Conservation (phyloP, 2,888 invertebrate species). For the Polia nebulosa region DNA sequence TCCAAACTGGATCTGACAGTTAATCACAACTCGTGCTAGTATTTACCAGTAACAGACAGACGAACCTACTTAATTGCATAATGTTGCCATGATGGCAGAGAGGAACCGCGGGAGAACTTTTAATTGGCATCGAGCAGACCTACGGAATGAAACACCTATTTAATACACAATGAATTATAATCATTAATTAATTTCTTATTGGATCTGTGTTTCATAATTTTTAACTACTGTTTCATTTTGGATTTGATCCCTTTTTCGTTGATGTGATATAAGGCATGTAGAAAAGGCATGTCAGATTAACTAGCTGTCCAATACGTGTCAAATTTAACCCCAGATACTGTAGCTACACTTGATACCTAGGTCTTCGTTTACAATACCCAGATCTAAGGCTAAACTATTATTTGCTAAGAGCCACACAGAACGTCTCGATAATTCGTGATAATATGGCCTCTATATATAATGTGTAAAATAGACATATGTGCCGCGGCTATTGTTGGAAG, state of each 20-base stretch:
- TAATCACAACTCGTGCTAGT: conserved; percentile 50
- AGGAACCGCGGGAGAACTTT: conserved; percentile 57
- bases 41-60: conserved; percentile 41
- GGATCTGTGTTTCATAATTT: not conserved
- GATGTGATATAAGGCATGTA: not conserved
- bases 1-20: conserved; percentile 50
- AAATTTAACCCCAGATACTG: not conserved
- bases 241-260: not conserved
- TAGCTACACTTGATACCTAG: not conserved
- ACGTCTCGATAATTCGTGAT: conserved; percentile 6
- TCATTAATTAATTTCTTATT: not conserved
- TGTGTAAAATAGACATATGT: conserved; percentile 14
- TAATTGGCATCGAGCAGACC: conserved; percentile 59
- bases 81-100: conserved; percentile 47
- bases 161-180: conserved; percentile 13
- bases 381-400: not conserved
- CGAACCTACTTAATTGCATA: conserved; percentile 42
- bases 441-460: conserved; percentile 11
- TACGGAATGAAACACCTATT: conserved; percentile 17
- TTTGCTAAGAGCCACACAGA: conserved; percentile 4
- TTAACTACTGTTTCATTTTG: no score
- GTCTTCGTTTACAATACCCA: no score
- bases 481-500: conserved; percentile 37
- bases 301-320: not conserved
- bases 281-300: not conserved